Evolutionary conservation across 2,113 vertebrate species (phyloP).

Genomic region (Triplophysa rosa): DNA sequence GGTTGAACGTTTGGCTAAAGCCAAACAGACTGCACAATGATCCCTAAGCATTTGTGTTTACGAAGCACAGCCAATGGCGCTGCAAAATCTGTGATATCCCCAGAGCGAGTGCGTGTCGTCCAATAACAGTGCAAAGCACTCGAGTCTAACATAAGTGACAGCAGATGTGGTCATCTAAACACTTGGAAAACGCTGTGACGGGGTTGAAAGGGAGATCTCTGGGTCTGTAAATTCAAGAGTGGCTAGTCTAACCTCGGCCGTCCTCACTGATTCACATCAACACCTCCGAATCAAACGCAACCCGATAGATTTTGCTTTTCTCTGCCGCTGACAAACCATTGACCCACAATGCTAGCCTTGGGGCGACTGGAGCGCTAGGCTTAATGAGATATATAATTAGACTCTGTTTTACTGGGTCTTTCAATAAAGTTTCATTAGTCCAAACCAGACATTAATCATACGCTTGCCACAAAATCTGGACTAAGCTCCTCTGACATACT

Average conservation of each 20-base stretch:
- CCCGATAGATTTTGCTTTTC: constrained; percentile 66
- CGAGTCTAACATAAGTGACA: constrained; percentile 37
- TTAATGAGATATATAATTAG: constrained; percentile 77
- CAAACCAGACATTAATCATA: constrained; percentile 65
- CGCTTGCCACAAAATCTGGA: constrained; percentile 52
- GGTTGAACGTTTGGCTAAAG: not conserved
- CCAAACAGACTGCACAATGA: not conserved
- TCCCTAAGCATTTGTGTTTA: constrained; percentile 43
- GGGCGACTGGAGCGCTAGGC: constrained; percentile 60
- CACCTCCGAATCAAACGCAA: constrained; percentile 65
- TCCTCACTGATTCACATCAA: constrained; percentile 62
- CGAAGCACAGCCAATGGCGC: constrained; percentile 25
- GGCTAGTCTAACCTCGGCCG: not conserved
- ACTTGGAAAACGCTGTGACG: not conserved
- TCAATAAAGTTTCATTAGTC: constrained; percentile 70
- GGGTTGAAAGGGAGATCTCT: not conserved
- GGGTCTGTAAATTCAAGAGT: constrained; percentile 1
- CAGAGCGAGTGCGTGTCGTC: constrained; percentile 23
- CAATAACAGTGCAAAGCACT: constrained; percentile 32
- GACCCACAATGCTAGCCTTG: constrained; percentile 70
- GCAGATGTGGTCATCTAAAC: constrained; percentile 11
- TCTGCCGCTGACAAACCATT: constrained; percentile 69
- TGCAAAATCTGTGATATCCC: constrained; percentile 36
- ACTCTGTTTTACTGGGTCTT: constrained; percentile 70
- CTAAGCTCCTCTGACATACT: constrained; percentile 46